phyloP scores from a whole-genome alignment of 1,140 invertebrate genomes.

The Drosophila takahashii region DNA sequence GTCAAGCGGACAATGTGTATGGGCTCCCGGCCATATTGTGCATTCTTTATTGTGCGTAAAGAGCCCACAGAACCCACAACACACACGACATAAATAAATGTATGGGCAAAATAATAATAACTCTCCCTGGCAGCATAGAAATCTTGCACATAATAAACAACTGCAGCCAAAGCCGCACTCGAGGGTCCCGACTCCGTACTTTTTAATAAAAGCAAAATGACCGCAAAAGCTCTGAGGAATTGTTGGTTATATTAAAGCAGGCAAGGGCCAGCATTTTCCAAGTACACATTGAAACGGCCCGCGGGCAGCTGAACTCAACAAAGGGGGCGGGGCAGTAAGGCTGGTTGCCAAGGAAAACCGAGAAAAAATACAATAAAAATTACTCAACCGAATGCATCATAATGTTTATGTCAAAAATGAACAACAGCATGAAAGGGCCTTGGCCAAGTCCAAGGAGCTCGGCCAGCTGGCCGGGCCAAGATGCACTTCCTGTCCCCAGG shows the following conservation, averaged over 20 bases:
- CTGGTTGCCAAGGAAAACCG: slow-evolving; percentile 46
- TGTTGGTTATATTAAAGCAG: slow-evolving; percentile 70
- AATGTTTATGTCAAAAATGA: slow-evolving; percentile 81
- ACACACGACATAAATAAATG: slow-evolving; percentile 46
- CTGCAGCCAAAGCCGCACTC: slow-evolving; percentile 46
- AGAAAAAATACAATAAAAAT: slow-evolving; percentile 79
- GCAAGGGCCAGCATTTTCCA: slow-evolving; percentile 33
- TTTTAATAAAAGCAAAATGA: slow-evolving; percentile 80
- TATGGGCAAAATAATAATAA: slow-evolving; percentile 52
- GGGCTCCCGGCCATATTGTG: slow-evolving; percentile 43
- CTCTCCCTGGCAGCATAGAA: slow-evolving; percentile 49
- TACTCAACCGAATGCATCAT: slow-evolving; percentile 82
- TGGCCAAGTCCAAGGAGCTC: slow-evolving; percentile 32
- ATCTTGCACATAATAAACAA: slow-evolving; percentile 80
- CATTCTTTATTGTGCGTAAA: slow-evolving; percentile 59
- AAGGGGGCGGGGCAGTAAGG: slow-evolving; percentile 4
- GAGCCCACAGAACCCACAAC: slow-evolving; percentile 5
- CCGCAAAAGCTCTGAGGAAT: slow-evolving; percentile 65
- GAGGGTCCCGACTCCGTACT: slow-evolving; percentile 22
- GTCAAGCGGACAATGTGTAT: slow-evolving; percentile 32
- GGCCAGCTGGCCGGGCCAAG: slow-evolving; percentile 36
- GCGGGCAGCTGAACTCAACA: slow-evolving; percentile 23
- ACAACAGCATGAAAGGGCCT: slow-evolving; percentile 67
- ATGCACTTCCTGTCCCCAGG: slow-evolving; percentile 57
- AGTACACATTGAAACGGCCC: slow-evolving; percentile 38